Base-by-base conservation (phyloP, 2,113 vertebrate species). In the Phaethon lepturus region DNA sequence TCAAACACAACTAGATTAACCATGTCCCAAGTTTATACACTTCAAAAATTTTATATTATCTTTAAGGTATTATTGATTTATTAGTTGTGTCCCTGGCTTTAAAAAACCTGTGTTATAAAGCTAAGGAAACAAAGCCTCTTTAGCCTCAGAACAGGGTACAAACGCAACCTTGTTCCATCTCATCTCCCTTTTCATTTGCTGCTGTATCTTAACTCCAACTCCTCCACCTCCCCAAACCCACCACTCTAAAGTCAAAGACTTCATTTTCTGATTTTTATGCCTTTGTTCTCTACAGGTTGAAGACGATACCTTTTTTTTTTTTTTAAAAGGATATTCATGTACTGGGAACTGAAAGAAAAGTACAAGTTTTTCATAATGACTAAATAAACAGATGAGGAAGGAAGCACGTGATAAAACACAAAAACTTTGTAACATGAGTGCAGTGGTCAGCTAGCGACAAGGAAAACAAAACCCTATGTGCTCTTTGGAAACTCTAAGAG, bases 151-250 rank as follows among this genome's bases (percentile, higher is more conserved):
- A 74, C 0, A 5, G 28, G 47, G 24, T 60, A 72, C n/a, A 64
- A 64, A 77, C 11, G 33, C 17, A 77, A 69, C 2, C n/a, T 45
- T 69, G 28, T 50, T 59, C 15, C 10, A 62, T 7, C 15, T 44
- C 42, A n/a, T 49, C 11, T 71, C 25, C 28, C 23, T 87, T 87
- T 74, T 14, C 26, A 71, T 90, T 74, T 80, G 23, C 42, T 92
- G 31, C 50, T 45, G 2, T 8, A 26, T 18, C 44, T 63, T 42
- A 56, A 75, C 8, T 71, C 44, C 25, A 67, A 9, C 2, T 3
- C 7, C 14, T 4, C 1, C 0, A 2, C 13, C 42, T 24, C 15
- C 29, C 23, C 67, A 56, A 22, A 47, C 17, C 9, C 66, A 76
- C 2, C 11, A 20, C 31, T 63, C 38, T 35, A 6, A 19, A 78